phyloP scores from a whole-genome alignment of 2,797 vertebrate genomes.

The Pseudochirops corinnae region DNA sequence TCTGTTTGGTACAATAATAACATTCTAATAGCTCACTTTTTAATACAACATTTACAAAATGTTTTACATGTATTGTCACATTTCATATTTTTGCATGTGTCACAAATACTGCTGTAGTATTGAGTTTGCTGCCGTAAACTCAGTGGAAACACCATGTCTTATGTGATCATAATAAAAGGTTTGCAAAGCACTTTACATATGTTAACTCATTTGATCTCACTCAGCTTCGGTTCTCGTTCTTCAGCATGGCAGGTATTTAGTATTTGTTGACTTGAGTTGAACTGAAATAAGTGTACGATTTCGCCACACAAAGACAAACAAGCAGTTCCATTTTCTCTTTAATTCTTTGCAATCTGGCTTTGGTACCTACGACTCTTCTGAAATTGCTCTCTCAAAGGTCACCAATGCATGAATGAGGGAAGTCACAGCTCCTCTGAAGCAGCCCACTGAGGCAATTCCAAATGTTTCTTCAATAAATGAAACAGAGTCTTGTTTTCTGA shows the following conservation, averaged over 20 bases:
- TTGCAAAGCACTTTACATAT: background rate
- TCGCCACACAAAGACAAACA: background rate
- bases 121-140: background rate
- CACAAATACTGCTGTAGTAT: background rate
- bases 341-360: background rate
- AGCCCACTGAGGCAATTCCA: background rate
- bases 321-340: background rate
- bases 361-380: background rate
- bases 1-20: background rate
- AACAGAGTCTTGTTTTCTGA: slow-evolving; percentile 6
- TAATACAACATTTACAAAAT: background rate
- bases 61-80: background rate
- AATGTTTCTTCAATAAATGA: background rate
- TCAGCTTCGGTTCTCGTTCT: background rate
- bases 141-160: background rate
- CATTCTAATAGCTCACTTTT: background rate
- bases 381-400: slow-evolving; percentile 5
- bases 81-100: background rate
- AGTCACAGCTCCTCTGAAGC: background rate
- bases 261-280: slow-evolving; percentile 9
- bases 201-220: background rate
- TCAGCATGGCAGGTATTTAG: background rate
- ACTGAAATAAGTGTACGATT: background rate
- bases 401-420: background rate
- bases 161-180: background rate